phyloP scores from a whole-genome alignment of 2,888 invertebrate genomes.

The Caenorhabditis uteleia region DNA sequence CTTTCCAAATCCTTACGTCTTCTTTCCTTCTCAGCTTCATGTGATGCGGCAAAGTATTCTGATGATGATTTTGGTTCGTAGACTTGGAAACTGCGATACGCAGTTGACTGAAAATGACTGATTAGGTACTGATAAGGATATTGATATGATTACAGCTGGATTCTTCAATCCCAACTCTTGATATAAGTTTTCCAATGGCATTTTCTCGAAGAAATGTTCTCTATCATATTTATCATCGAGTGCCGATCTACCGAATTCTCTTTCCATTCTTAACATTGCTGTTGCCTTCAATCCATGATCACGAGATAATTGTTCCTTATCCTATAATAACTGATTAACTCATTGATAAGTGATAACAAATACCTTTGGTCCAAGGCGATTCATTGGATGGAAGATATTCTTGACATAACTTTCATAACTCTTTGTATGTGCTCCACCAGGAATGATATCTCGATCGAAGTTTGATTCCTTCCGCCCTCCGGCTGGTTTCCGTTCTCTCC shows the following conservation, averaged over 20 bases:
- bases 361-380: conserved; percentile 35
- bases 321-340: conserved; percentile 24
- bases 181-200: conserved; percentile 59
- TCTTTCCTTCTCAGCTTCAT: conserved; percentile 41
- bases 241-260: conserved; percentile 57
- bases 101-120: conserved; percentile 21
- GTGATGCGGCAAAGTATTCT: conserved; percentile 58
- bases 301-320: conserved; percentile 37
- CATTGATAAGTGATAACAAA: not conserved
- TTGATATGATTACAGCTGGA: conserved; percentile 18
- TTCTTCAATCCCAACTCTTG: conserved; percentile 55
- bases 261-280: conserved; percentile 61
- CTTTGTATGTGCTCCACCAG: conserved; percentile 59
- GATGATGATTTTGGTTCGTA: conserved; percentile 65
- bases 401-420: conserved; percentile 63
- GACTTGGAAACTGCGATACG: conserved; percentile 58
- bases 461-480: conserved; percentile 26
- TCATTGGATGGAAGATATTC: conserved; percentile 57
- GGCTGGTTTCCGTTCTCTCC: conserved; percentile 57
- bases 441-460: conserved; percentile 49
- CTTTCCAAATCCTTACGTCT: conserved; percentile 21
- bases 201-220: conserved; percentile 54
- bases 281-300: conserved; percentile 57
- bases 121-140: conserved; percentile 4
- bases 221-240: conserved; percentile 56